Evolutionary conservation across 2,888 invertebrate genomes (phyloP).

Genomic region (Poecilobothrus nobilitatus): DNA sequence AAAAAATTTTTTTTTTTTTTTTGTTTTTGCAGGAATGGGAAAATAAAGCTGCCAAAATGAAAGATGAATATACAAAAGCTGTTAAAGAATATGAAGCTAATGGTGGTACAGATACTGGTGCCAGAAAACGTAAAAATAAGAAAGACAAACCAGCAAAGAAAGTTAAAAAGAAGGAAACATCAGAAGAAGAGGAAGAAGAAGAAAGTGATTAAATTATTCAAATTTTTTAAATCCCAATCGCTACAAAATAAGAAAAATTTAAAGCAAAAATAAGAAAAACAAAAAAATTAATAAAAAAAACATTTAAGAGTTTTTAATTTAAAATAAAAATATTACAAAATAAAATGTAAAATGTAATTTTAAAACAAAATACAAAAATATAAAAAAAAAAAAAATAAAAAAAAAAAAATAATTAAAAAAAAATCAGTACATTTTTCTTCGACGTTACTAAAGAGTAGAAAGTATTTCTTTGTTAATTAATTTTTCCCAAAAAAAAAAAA

Average conservation of each 20-base stretch:
- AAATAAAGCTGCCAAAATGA: slow-evolving; percentile 75
- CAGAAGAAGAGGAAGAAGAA: slow-evolving; percentile 57
- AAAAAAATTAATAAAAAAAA: too few species aligned
- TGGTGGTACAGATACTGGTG: slow-evolving; percentile 57
- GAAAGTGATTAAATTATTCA: slow-evolving; percentile 51
- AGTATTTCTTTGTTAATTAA: slow-evolving; percentile 4
- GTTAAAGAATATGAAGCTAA: slow-evolving; percentile 84
- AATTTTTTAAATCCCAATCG: background rate
- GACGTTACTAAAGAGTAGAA: background rate
- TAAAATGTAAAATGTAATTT: background rate
- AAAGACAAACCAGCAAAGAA: slow-evolving; percentile 40
- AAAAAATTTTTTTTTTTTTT: too few species aligned
- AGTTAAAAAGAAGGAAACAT: slow-evolving; percentile 56
- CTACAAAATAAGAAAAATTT: background rate
- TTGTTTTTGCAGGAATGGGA: slow-evolving; percentile 69
- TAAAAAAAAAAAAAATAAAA: background rate
- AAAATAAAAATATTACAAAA: background rate
- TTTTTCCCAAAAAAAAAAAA: background rate
- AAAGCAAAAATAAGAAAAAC: background rate
- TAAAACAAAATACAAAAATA: background rate
- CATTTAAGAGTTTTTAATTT: background rate
- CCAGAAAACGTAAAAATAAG: slow-evolving; percentile 53
- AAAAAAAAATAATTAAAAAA: background rate
- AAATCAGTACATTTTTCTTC: slow-evolving; percentile 4
- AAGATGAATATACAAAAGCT: slow-evolving; percentile 79